Evolutionary conservation across 2,888 invertebrate species (phyloP).

Genomic region (Drosophila hamatofila): DNA sequence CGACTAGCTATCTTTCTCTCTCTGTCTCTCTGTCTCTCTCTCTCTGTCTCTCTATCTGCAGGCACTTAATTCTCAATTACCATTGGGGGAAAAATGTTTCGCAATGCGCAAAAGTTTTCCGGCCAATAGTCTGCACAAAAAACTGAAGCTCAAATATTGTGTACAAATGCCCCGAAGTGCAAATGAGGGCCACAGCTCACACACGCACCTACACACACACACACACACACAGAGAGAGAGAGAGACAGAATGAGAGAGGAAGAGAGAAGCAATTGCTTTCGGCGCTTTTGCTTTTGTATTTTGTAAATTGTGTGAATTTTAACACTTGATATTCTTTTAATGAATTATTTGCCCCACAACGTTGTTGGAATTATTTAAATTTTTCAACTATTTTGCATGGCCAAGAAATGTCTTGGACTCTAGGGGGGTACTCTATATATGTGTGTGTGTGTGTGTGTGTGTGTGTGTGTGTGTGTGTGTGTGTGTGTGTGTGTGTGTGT

Average conservation of each 20-base stretch:
- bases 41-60: not conserved
- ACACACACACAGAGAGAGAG: not conserved
- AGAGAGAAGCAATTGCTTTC: constrained; percentile 39
- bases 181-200: constrained; percentile 40
- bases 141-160: constrained; percentile 55
- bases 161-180: constrained; percentile 51
- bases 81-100: constrained; percentile 43
- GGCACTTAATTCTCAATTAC: constrained; percentile 60
- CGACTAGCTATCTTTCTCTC: constrained; percentile 19
- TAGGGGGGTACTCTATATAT: not conserved
- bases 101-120: constrained; percentile 52
- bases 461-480: not conserved
- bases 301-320: constrained; percentile 79
- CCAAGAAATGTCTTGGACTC: constrained; percentile 40
- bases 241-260: not conserved
- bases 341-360: constrained; percentile 71
- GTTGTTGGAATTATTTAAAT: constrained; percentile 72
- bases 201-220: constrained; percentile 10
- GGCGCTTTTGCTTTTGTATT: constrained; percentile 68
- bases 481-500: not conserved
- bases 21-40: not conserved
- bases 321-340: constrained; percentile 80
- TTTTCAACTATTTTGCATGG: constrained; percentile 75
- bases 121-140: constrained; percentile 35
- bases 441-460: not conserved